Conservation (phyloP, 92 coral and sea anemone genomes). For the Parazoanthus darwini region DNA sequence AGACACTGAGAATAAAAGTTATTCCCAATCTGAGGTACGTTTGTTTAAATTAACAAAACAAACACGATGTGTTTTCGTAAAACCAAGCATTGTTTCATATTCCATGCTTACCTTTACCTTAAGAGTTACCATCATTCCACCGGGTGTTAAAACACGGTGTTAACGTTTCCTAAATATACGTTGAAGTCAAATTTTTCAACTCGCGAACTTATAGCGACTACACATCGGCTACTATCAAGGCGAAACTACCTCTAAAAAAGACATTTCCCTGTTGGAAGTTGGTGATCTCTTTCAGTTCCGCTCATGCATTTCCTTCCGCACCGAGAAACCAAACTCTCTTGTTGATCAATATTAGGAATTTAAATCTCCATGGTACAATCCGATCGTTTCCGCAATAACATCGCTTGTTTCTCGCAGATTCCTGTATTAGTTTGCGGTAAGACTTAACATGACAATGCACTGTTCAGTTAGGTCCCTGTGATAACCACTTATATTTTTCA, state of each 20-base stretch:
- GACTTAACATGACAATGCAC: too few species aligned
- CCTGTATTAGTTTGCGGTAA: background rate
- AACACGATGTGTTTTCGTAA: background rate
- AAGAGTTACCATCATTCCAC: background rate
- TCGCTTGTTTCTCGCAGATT: background rate
- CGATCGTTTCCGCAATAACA: background rate
- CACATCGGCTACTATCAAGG: background rate
- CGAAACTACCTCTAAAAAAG: background rate
- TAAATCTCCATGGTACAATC: too few species aligned
- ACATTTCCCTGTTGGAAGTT: background rate
- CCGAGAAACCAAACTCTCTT: background rate
- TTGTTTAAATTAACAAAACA: background rate
- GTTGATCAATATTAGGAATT: background rate
- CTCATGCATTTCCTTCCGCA: background rate
- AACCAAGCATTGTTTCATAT: too few species aligned
- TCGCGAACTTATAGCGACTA: background rate
- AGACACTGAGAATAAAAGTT: too few species aligned
- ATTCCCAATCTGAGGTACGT: background rate
- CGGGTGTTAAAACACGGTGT: background rate
- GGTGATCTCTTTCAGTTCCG: background rate
- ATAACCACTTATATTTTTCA: background rate
- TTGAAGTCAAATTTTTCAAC: background rate
- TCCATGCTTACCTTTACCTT: background rate
- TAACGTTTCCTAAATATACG: too few species aligned
- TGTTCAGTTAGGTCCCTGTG: too few species aligned